Base-by-base conservation (phyloP, 2,888 invertebrate genomes). In the Polietes domitor region DNA sequence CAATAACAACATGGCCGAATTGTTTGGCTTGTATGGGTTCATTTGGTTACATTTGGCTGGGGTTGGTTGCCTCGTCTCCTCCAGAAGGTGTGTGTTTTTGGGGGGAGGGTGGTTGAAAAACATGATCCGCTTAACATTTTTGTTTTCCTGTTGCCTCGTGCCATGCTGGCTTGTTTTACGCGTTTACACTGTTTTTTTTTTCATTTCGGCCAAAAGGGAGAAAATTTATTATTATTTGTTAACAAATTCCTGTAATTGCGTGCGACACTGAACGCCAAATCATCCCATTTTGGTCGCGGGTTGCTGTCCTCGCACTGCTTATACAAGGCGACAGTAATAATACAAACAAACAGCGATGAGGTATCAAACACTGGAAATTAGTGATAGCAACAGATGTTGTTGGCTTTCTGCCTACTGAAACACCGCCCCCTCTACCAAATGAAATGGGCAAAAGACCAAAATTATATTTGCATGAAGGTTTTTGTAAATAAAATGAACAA, bases 231-330 rank as follows among this genome's bases (percentile, higher is more conserved):
- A 63, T 80, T 80, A 21, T 77, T 83, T 83, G 68, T 63, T 77
- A 63, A 74, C 53, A 77, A 80, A 77, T 32, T 76, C 68, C 79
- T 61, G 28, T 58, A 73, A 80, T 73, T 80, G 80, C 70, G 76
- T 72, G 77, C 53, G 47, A 78, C 61, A 72, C 47, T 55, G 26
- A 77, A 70, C 10, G 10, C 41, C 53, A 71, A 68, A 47, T 47
- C n/a, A 4, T n/a, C n/a, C n/a, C 15, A 47, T 5, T n/a, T 47
- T n/a, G 15, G 15, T 47, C n/a, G 47, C 4, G 15, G n/a, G 9
- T 12, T 47, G 15, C 0, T 47, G 47, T n/a, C 47, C n/a, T 47
- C n/a, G 47, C 4, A 2, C 10, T 37, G 1, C 1, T 12, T 37
- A 12, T 37, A 3, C 7, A 3, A 32, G 32, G 7, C 3, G 32